A percentile compares a stretch with the other conserved stretches of the same genome.
These are phyloP conservation scores for Picathartes gymnocephalus DNA, from an alignment of 2,113 vertebrate species.

Conservation along the genomic window DNA sequence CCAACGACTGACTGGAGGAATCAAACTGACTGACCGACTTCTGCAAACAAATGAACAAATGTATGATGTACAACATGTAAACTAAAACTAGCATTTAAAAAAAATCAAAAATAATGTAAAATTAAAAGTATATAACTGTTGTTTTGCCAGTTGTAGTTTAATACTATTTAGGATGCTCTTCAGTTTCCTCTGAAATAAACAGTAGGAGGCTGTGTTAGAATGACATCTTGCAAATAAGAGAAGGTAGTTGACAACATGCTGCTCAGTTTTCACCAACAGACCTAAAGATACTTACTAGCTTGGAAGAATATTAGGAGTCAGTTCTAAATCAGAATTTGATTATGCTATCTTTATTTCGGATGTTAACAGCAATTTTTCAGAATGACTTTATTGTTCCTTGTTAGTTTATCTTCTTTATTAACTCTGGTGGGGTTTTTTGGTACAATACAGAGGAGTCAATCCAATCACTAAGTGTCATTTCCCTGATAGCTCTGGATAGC, in stretches of 20 bases:
- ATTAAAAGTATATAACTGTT: not conserved
- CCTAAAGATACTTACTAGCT: not conserved
- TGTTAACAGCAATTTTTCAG: not conserved
- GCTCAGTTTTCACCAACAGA: not conserved
- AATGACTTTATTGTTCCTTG: not conserved
- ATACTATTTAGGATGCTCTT: not conserved
- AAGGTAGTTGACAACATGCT: not conserved
- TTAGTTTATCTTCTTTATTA: not conserved
- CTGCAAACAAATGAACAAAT: not conserved
- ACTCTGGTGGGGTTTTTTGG: not conserved
- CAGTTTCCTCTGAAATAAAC: not conserved
- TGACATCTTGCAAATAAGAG: not conserved
- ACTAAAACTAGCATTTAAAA: not conserved
- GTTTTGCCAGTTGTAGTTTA: not conserved
- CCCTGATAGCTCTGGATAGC: not conserved
- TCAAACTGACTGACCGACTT: not conserved
- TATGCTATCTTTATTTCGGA: not conserved
- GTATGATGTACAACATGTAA: not conserved
- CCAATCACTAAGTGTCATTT: not conserved
- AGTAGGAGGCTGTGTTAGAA: not conserved
- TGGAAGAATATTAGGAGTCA: not conserved
- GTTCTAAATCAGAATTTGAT: not conserved
- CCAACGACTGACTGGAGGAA: not conserved
- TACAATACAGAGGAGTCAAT: not conserved
- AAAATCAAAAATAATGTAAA: not conserved